Evolutionary conservation across 1,140 invertebrate genomes (phyloP), one percentile per base, ranked within the genome.

Genomic region (Anoplophora glabripennis): DNA sequence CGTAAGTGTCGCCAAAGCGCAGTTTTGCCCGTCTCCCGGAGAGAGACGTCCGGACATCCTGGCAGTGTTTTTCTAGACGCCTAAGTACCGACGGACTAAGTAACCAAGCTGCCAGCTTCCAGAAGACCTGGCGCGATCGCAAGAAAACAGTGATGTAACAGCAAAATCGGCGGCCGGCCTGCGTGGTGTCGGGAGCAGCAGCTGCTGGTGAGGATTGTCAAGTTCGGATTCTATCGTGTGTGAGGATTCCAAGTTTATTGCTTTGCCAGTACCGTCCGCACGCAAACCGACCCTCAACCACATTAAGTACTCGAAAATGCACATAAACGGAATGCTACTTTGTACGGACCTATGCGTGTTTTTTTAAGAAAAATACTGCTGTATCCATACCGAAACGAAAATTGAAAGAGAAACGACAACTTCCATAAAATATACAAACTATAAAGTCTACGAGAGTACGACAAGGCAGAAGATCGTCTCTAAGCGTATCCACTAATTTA

Each of bases 281-380:
- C 53, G 46, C 35, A 55, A 44, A 41, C 38, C 18, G 11, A 49
- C 47, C 12, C 10, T 33, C 11, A 8, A 5, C 21, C 21, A 28
- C 21, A 28, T 28, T 28, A 59, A 63, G 59, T 54, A 57, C 57
- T 52, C 21, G 21, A 28, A 28, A 28, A n/a, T n/a, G n/a, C 5
- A 5, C 21, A 58, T 36, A 40, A 60, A 53, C 64, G 64, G 62
- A 69, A 69, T 69, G 67, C 64, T 51, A 59, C 61, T 62, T 65
- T 61, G 66, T 68, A 68, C 63, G 61, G 64, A 63, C 54, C 63
- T 58, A 65, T 63, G 61, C 61, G 53, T 57, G 63, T 60, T 52
- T 58, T 55, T 58, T n/a, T n/a, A n/a, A n/a, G n/a, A n/a, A 49
- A 46, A 59, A 58, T 58, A 65, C 63, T 63, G 63, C 57, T 59